Conservation (phyloP, 2,113 vertebrate species). For the Alosa alosa region DNA sequence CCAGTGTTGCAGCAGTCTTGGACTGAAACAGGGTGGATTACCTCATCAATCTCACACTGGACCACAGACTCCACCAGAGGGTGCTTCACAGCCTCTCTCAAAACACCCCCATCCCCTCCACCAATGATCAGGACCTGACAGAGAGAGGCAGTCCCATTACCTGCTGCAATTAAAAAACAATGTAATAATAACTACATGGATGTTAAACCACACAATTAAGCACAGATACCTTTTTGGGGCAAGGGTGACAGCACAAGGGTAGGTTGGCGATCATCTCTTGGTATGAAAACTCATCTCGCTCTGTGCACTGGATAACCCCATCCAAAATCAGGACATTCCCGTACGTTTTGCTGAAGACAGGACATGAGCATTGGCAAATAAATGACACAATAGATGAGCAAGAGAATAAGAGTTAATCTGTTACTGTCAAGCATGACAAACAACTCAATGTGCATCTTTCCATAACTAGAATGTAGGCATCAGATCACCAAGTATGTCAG, state of each 20-base stretch:
- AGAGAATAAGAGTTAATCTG: not conserved
- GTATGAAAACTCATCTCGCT: constrained; percentile 96
- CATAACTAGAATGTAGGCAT: not conserved
- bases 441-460: not conserved
- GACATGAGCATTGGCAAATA: not conserved
- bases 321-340: constrained; percentile 94
- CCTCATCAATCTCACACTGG: constrained; percentile 97
- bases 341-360: constrained; percentile 84
- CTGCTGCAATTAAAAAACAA: too few relatives aligned
- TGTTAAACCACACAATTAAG: not conserved
- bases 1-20: not conserved
- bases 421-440: not conserved
- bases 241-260: constrained; percentile 88
- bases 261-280: constrained; percentile 98
- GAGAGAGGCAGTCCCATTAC: not conserved
- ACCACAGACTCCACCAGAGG: constrained; percentile 87
- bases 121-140: constrained; percentile 93
- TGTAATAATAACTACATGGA: not conserved
- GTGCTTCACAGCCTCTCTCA: constrained; percentile 94
- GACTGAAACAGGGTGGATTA: constrained; percentile 41
- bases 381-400: not conserved
- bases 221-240: constrained; percentile 84
- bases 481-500: not conserved
- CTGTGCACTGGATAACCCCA: constrained; percentile 95
- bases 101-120: constrained; percentile 91